Evolutionary conservation across 2,888 invertebrate genomes (phyloP), one percentile per base, ranked within the genome.

Genomic region (Palloptera scutellata): DNA sequence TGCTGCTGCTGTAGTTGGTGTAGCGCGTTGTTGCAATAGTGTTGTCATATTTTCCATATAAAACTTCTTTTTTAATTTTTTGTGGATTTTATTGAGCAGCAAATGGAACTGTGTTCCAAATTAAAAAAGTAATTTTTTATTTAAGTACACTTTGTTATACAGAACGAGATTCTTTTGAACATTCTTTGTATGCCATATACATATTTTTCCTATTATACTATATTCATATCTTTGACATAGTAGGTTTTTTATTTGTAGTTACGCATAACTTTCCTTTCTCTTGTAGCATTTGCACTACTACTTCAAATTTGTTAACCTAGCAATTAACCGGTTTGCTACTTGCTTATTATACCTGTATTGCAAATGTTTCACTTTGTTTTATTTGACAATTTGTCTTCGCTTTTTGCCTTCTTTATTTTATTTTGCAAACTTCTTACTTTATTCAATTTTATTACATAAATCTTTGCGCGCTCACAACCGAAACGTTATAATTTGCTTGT

Each of bases 21-120:
- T 69, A 63, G 69, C 70, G 68, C 73, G 73, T 70, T 79, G 78
- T 75, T 83, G 83, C 61, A 84, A 75, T 73, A 84, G 75, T 74
- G 83, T 82, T 78, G 84, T 84, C 84, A 85, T 85, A 80, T 78
- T 79, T 77, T 73, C 72, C 75, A 75, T 73, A 65, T 61, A 30
- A 30, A 30, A 30, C 6, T 30, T 30, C 2, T 30, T 4, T 30
- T 30, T 4, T 30, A 30, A 4, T 30, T 30, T 2, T 30, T 30
- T 30, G 30, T 30, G n/a, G n/a, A n/a, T n/a, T n/a, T n/a, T n/a
- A n/a, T 30, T 30, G 30, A 30, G 30, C 2, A 30, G 30, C 30
- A 30, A 30, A 30, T 30, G 30, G 30, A 30, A 30, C 2, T 30
- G 2, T 30, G 6, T 30, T 30, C 30, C 30, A 30, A 30, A 30